Conservation (phyloP, 2,113 vertebrate genomes). For the Rattus norvegicus region GRCr8 NC_086021.1:78632501-78633000, state of each 20-base stretch:
- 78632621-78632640: conserved; percentile 13
- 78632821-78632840: not conserved
- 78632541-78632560: conserved; percentile 57
- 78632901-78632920: not conserved
- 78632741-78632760: not conserved
- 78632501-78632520: not conserved
- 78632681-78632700: not conserved
- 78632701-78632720: not conserved
- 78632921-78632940: not conserved
- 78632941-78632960: conserved; percentile 29
- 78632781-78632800: conserved; percentile 46
- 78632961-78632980: conserved; percentile 45
- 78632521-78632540: not conserved
- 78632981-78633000: not conserved
- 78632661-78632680: not conserved
- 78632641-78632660: not conserved
- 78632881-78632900: not conserved
- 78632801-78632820: conserved; percentile 51
- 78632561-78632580: conserved; percentile 31
- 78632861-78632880: not conserved
- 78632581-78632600: conserved; percentile 32
- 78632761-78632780: conserved; percentile 41
- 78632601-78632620: not conserved
- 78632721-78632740: not conserved
- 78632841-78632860: not conserved